phyloP scores from a whole-genome alignment of 2,113 vertebrate genomes.

The Talpa occidentalis region DNA sequence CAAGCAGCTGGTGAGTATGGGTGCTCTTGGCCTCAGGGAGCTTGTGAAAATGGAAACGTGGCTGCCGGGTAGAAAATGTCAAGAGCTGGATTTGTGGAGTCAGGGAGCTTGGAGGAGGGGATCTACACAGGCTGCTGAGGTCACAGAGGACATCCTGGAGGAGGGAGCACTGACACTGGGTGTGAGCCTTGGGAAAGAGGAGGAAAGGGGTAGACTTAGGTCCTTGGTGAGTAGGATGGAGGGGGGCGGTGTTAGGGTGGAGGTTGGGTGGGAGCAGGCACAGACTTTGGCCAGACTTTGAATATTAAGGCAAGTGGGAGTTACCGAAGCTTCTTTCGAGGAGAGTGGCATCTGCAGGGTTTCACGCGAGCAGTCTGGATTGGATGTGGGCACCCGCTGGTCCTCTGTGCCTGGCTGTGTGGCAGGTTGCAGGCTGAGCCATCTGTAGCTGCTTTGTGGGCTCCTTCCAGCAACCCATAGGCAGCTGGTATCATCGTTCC shows the following conservation, averaged over 20 bases:
- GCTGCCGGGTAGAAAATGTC: background rate
- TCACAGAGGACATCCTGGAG: background rate
- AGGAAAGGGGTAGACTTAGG: background rate
- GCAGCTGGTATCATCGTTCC: background rate
- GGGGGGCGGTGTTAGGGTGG: background rate
- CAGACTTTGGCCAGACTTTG: background rate
- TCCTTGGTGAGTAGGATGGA: background rate
- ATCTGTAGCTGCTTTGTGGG: background rate
- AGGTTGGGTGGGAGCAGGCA: background rate
- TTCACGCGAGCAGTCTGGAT: background rate
- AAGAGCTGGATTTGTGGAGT: background rate
- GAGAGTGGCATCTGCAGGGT: background rate
- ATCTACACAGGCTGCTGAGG: background rate
- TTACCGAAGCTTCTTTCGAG: background rate
- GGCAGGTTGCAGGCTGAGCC: background rate
- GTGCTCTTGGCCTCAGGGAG: background rate
- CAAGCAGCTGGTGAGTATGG: slow-evolving; percentile 95
- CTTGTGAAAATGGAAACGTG: background rate
- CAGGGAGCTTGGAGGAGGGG: background rate
- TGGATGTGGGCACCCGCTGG: background rate
- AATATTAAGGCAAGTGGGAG: background rate
- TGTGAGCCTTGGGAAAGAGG: background rate
- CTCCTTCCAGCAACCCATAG: background rate
- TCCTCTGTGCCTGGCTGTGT: too few relatives aligned
- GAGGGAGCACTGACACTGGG: background rate